Evolutionary conservation across 2,888 invertebrate genomes (phyloP).

Genomic region (Caenorhabditis virilis): DNA sequence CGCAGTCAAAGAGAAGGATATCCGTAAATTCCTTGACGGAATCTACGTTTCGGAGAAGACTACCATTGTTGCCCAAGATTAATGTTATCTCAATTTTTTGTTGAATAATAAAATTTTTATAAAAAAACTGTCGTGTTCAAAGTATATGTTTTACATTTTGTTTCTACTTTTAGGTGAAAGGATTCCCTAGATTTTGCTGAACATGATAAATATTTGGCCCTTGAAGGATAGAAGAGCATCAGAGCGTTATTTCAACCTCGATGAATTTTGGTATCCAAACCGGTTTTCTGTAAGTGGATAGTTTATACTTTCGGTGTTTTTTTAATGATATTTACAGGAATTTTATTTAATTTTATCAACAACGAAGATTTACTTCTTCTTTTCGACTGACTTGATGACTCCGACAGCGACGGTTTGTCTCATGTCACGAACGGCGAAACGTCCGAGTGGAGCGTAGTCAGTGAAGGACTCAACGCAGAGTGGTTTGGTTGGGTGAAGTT

Average conservation of each 20-base stretch:
- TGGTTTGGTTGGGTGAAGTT: conserved; percentile 89
- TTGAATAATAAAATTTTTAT: conserved; percentile 42
- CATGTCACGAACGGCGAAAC: conserved; percentile 99
- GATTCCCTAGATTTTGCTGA: no score
- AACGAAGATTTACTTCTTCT: conserved; percentile 59
- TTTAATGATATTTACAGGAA: no score
- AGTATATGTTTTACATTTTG: conserved; percentile 1
- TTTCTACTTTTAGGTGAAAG: no score
- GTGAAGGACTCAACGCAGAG: conserved; percentile 98
- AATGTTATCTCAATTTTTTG: conserved; percentile 23
- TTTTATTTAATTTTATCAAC: no score
- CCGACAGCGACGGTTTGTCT: conserved; percentile 85
- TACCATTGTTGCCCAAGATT: conserved; percentile 51
- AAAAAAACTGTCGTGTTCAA: background rate
- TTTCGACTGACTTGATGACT: conserved; percentile 75
- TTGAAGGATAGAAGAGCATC: no score
- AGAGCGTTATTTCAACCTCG: no score
- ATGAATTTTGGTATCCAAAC: no score
- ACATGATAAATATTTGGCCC: no score
- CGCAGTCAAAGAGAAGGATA: conserved; percentile 98
- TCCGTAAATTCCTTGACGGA: conserved; percentile 99
- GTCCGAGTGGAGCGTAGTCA: conserved; percentile 92
- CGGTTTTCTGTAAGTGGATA: no score
- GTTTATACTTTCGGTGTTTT: no score
- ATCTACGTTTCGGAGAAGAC: conserved; percentile 99